phyloP scores from a whole-genome alignment of 2,797 vertebrate genomes.

The Schizopygopsis malacanthus region DNA sequence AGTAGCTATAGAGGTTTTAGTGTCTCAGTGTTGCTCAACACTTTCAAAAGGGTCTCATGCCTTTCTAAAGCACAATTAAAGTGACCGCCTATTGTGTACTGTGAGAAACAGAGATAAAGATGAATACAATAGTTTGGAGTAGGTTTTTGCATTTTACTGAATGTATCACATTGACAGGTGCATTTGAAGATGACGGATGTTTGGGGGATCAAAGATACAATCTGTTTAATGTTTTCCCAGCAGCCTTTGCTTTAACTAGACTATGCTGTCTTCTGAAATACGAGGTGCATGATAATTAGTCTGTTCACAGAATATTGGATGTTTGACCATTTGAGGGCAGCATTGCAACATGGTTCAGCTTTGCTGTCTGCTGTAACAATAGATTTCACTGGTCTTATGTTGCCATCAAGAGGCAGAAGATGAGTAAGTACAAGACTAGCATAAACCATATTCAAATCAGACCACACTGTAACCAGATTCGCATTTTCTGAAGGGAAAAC shows the following conservation, averaged over 20 bases:
- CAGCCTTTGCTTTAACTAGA: slow-evolving; percentile 1
- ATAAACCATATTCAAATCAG: not conserved
- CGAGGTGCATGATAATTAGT: not conserved
- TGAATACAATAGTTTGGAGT: not conserved
- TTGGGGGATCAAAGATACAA: not conserved
- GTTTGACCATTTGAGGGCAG: slow-evolving; percentile 70
- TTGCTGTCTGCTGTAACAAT: not conserved
- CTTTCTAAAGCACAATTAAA: not conserved
- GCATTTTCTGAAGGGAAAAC: not conserved
- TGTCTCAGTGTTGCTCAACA: not conserved
- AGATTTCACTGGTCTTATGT: slow-evolving; percentile 60
- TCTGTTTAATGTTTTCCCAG: slow-evolving; percentile 7
- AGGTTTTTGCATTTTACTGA: not conserved
- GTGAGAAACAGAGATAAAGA: not conserved
- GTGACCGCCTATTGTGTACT: not conserved
- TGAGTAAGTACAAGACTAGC: not conserved
- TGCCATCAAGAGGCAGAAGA: slow-evolving; percentile 71
- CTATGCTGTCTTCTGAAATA: not conserved
- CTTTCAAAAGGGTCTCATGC: not conserved
- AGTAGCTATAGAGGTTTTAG: not conserved
- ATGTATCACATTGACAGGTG: not conserved
- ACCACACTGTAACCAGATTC: not conserved
- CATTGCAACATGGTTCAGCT: slow-evolving; percentile 56
- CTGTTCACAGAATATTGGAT: not conserved
- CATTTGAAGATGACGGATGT: not conserved